These are phyloP conservation scores for Hydropsyche betteni DNA, from an alignment of 2,888 invertebrate species.

Conservation along the genomic window DNA sequence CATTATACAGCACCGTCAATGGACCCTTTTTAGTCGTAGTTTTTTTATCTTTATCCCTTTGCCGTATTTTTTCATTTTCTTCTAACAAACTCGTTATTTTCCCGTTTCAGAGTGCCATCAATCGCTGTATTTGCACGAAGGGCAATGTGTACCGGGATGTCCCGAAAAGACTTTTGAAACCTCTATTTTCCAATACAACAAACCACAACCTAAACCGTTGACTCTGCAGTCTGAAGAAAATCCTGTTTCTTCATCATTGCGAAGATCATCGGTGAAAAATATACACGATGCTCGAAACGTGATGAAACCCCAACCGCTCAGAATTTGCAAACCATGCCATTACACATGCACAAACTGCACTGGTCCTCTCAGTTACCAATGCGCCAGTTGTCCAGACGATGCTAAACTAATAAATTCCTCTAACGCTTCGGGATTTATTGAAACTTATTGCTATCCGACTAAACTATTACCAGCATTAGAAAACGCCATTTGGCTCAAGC, in stretches of 20 bases:
- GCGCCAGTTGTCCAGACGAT: conserved; percentile 73
- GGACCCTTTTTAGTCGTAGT: not conserved
- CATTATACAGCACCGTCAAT: conserved; percentile 20
- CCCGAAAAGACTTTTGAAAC: conserved; percentile 64
- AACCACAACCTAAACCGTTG: conserved; percentile 55
- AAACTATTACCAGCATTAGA: conserved; percentile 61
- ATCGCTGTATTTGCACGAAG: conserved; percentile 69
- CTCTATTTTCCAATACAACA: conserved; percentile 41
- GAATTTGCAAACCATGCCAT: conserved; percentile 74
- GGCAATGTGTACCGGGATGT: conserved; percentile 69
- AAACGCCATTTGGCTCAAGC: conserved; percentile 62
- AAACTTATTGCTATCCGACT: conserved; percentile 64
- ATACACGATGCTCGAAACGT: conserved; percentile 46
- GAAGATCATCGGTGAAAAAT: conserved; percentile 38
- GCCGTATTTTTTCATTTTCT: conserved; percentile 15
- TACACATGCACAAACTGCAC: conserved; percentile 77
- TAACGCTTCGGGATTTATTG: conserved; percentile 53
- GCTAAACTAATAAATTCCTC: conserved; percentile 65
- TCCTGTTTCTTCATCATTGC: not conserved
- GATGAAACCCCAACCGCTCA: conserved; percentile 56
- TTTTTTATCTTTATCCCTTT: conserved; percentile 25
- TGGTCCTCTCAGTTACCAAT: conserved; percentile 76
- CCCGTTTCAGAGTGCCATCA: conserved; percentile 71
- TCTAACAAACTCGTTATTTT: conserved; percentile 48
- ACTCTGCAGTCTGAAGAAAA: conserved; percentile 54